Conservation (phyloP, 2,888 invertebrate genomes). For the Phorcus lineatus region DNA sequence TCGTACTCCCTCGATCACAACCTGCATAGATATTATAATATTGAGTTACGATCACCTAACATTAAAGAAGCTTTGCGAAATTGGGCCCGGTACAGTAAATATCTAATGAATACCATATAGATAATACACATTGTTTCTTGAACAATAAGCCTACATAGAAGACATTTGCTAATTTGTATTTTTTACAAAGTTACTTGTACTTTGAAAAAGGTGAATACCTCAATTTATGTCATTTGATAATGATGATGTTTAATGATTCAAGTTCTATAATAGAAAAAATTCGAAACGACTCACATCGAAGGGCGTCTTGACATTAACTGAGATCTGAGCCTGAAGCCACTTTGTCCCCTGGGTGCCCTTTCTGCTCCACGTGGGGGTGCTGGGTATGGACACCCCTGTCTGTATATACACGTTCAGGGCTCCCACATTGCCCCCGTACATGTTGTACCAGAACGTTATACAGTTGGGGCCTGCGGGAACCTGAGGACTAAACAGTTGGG, state of each 20-base stretch:
- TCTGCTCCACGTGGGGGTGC: conserved; percentile 55
- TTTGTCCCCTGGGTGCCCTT: conserved; percentile 62
- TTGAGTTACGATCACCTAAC: too few species aligned
- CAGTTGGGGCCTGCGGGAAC: conserved; percentile 51
- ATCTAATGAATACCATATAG: too few species aligned
- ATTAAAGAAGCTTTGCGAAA: too few species aligned
- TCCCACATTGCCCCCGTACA: conserved; percentile 62
- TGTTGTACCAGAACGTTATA: conserved; percentile 67
- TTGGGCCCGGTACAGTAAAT: too few species aligned
- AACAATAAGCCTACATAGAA: too few species aligned
- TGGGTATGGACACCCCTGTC: conserved; percentile 48
- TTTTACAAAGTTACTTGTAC: too few species aligned
- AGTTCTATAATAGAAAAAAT: neutral
- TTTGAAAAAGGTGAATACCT: too few species aligned
- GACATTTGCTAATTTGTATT: too few species aligned
- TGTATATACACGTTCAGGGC: conserved; percentile 57
- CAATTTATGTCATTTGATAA: too few species aligned
- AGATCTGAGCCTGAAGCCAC: conserved; percentile 59
- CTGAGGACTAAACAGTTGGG: conserved; percentile 62
- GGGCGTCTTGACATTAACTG: conserved; percentile 40
- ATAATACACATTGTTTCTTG: too few species aligned
- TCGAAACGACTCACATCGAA: conserved; percentile 55
- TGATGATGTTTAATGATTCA: too few species aligned
- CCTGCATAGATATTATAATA: conserved; percentile 22
- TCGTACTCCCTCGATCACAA: conserved; percentile 63